phyloP scores from a whole-genome alignment of 2,797 vertebrate species.

The Sebastes wilsoni region DNA sequence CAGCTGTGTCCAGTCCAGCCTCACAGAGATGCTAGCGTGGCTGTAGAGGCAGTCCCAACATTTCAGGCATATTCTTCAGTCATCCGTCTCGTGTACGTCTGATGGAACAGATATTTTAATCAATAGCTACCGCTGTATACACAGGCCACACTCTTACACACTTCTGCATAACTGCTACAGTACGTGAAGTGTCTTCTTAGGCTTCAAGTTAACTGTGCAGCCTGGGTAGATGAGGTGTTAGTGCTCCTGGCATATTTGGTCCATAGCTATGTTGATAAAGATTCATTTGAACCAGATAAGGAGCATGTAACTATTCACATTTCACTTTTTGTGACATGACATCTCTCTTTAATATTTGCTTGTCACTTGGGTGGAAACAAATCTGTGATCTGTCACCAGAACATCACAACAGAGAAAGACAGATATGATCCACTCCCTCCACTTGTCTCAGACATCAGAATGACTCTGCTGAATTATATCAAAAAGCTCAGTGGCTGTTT shows the following conservation, averaged over 20 bases:
- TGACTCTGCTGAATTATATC: neutral
- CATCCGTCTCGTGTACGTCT: neutral
- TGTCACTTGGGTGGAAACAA: neutral
- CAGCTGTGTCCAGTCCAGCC: neutral
- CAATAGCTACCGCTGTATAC: neutral
- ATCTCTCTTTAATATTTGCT: slow-evolving; percentile 9
- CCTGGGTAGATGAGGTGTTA: neutral
- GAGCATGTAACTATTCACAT: neutral
- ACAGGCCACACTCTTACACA: neutral
- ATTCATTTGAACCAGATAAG: neutral
- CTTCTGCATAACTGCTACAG: neutral
- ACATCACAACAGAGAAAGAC: neutral
- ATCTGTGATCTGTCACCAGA: slow-evolving; percentile 12
- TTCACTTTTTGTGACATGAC: neutral
- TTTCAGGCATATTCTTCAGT: neutral
- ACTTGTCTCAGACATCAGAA: slow-evolving; percentile 16
- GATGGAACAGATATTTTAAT: neutral
- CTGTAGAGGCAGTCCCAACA: neutral
- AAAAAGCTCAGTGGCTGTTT: slow-evolving; percentile 26
- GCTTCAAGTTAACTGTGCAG: neutral
- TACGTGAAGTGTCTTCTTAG: neutral
- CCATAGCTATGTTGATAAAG: neutral
- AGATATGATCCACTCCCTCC: neutral
- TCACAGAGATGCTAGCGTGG: neutral
- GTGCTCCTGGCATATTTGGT: neutral